phyloP scores from a whole-genome alignment of 2,797 vertebrate species.

The Sebastes variabilis region DNA sequence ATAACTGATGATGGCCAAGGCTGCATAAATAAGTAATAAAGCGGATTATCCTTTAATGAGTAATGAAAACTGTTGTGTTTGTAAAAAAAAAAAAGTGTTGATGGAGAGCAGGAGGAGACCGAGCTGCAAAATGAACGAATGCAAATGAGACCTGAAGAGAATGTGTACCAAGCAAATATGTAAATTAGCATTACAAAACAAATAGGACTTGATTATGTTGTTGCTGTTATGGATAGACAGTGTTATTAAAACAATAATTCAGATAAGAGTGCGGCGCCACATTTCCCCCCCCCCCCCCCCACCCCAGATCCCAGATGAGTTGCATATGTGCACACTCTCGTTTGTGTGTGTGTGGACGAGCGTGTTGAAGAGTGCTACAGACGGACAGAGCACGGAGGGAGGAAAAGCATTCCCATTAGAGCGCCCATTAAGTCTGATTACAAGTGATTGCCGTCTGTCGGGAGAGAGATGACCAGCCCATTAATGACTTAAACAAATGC shows the following conservation, averaged over 20 bases:
- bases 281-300: not conserved
- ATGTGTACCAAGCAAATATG: conserved; percentile 2
- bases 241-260: conserved; percentile 31
- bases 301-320: not conserved
- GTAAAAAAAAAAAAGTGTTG: not conserved
- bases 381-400: conserved; percentile 16
- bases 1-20: not conserved
- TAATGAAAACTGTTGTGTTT: not conserved
- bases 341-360: conserved; percentile 9
- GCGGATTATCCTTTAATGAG: not conserved
- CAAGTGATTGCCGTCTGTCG: conserved; percentile 51
- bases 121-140: conserved; percentile 1
- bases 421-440: conserved; percentile 60
- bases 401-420: conserved; percentile 46
- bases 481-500: conserved; percentile 54
- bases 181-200: conserved; percentile 14
- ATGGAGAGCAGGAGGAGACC: not conserved
- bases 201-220: conserved; percentile 24
- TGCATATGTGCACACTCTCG: not conserved
- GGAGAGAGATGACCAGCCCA: conserved; percentile 40
- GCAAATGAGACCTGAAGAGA: conserved; percentile 13
- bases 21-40: not conserved
- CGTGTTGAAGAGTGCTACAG: conserved; percentile 13
- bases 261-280: not conserved
- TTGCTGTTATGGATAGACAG: not conserved